Base-by-base conservation (phyloP, 2,113 vertebrate genomes). In the Sceloporus undulatus region DNA sequence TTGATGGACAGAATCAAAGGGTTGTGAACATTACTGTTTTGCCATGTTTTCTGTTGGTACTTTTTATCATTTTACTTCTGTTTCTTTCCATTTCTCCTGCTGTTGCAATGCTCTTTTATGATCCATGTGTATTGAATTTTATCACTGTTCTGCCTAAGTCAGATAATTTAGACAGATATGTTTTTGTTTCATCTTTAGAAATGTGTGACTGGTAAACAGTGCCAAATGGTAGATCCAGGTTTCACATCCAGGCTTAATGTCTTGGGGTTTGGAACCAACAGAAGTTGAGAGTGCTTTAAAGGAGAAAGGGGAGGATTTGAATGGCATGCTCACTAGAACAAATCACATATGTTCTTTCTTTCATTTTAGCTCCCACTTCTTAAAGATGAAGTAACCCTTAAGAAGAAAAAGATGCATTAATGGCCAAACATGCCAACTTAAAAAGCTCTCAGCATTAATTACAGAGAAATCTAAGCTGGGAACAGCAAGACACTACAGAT, bases 311-410 rank as follows among this genome's bases (percentile, higher is more conserved):
- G 75, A 89, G 77, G 27, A 38, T 84, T 87, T 78, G 81, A 83
- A 21, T 77, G 77, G 65, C 82, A 79, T 75, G 40, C 52, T 87
- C 25, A 1, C 0, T 78, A 42, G 76, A 90, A 4, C 34, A 59
- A 21, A 84, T 18, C 86, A 80, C 83, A 92, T 89, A 92, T 84
- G 90, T 75, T 92, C 79, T 86, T 54, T 34, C 9, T 85, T 92
- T 82, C 25, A 84, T 90, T 90, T 85, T 70, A 86, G 65, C 34
- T 86, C 65, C 56, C 66, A 23, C 87, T 79, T 82, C 79, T 90
- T 92, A 85, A 88, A 92, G 66, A 86, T 90, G 87, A 93, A 92
- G 52, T 82, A 86, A 92, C 86, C 42, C 92, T 92, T 91, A 89
- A 89, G 90, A 89, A 91, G 86, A 88, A 25, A 93, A 92, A 87